These are phyloP conservation scores for Hipposideros larvatus DNA, from an alignment of 2,797 vertebrate genomes.

Conservation along the genomic window DNA sequence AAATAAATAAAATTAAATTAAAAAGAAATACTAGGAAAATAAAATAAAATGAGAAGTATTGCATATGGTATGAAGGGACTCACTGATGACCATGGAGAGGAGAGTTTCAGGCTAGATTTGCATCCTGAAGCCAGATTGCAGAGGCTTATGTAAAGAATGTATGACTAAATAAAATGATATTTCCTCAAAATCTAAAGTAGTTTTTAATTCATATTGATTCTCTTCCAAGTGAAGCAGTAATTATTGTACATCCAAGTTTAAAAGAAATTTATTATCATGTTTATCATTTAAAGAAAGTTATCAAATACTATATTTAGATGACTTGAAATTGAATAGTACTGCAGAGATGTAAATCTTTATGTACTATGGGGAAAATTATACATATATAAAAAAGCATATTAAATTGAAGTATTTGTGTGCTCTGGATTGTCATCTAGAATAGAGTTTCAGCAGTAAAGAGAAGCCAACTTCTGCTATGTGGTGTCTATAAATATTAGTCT, in stretches of 20 bases:
- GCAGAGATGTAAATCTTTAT: not conserved
- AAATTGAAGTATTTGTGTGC: conserved; percentile 12
- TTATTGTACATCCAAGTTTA: not conserved
- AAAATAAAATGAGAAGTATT: not conserved
- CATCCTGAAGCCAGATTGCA: not conserved
- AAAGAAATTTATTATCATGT: not conserved
- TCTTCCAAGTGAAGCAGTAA: conserved; percentile 23
- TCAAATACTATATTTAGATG: not conserved
- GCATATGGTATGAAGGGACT: not conserved
- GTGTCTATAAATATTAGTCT: not conserved
- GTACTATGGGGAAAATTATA: not conserved
- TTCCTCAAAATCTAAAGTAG: conserved; percentile 11
- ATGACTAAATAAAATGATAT: not conserved
- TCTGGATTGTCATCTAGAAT: conserved; percentile 16
- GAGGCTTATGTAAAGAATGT: conserved; percentile 10
- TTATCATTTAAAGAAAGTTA: conserved; percentile 12
- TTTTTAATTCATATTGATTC: conserved; percentile 26
- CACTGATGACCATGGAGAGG: not conserved
- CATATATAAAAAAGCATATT: not conserved
- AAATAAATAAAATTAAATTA: no score
- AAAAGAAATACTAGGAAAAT: not conserved
- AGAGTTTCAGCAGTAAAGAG: conserved; percentile 32
- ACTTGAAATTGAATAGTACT: not conserved
- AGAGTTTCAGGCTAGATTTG: not conserved
- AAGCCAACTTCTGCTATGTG: conserved; percentile 54